Evolutionary conservation across 2,888 invertebrate genomes (phyloP), one percentile per base, ranked within the genome.

Genomic region (Cenopis cana): DNA sequence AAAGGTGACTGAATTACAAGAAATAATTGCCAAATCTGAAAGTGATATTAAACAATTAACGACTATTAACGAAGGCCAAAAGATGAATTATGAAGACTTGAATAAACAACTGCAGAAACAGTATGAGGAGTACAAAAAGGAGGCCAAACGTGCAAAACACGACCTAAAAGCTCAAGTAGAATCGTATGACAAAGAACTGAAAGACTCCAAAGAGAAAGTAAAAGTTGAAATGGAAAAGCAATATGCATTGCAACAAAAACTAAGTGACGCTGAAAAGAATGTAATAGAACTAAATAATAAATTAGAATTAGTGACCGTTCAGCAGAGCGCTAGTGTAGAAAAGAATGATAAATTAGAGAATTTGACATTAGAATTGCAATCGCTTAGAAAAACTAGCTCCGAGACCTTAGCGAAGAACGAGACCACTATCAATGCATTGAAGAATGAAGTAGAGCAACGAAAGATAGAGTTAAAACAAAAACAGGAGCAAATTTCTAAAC

Each of bases 131-230:
- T 87, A 87, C 62, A 93, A 90, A 76, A 90, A 86, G 72, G 90
- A 93, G 73, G 89, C 85, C 72, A 94, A 95, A 81, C 88, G 87
- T 68, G 89, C 94, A 46, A 93, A 93, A 76, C 90, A 91, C 65
- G 94, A 94, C 55, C 82, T 96, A 1, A 87, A 93, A 76, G 83
- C 89, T 24, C 95, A 95, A 79, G 82, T 97, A 71, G 95, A 95
- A 74, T 95, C 89, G 20, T 88, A 89, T 69, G 90, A 93, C 73
- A 90, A 89, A 76, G 85, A 89, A 77, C 79, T 90, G 71, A 82
- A 85, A 73, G 87, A 87, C 70, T 87, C 89, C 59, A 93, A 88
- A 81, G 88, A 88, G 54, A 89, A 86, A 74, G 77, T 90, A 20
- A 88, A 88, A 73, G 74, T 78, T 52, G 93, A 93, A 81, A 82